These are phyloP conservation scores for Melanophora roralis DNA, from an alignment of 2,888 invertebrate species.

Conservation along the genomic window DNA sequence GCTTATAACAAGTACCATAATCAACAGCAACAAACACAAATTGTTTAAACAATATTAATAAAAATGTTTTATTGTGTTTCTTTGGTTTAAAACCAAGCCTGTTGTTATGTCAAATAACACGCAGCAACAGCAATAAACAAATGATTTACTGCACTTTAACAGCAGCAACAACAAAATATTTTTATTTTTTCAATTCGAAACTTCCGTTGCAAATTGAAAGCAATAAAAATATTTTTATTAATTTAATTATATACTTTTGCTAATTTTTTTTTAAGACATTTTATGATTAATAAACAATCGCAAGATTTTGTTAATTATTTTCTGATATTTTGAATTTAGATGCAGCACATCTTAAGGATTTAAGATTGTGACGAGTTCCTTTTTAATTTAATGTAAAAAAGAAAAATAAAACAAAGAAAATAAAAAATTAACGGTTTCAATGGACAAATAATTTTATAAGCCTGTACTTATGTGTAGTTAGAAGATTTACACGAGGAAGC, in stretches of 20 bases:
- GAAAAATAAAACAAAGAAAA: too few species aligned
- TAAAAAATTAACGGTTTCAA: too few species aligned
- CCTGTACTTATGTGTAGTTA: too few species aligned
- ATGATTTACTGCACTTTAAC: constrained; percentile 34
- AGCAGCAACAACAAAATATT: constrained; percentile 1
- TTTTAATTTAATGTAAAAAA: too few species aligned
- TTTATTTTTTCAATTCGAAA: constrained; percentile 7
- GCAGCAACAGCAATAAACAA: constrained; percentile 28
- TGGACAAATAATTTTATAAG: too few species aligned
- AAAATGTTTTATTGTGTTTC: too few species aligned
- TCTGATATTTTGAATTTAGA: not conserved
- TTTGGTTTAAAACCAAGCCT: constrained; percentile 35
- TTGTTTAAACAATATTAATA: constrained; percentile 43
- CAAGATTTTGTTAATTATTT: not conserved
- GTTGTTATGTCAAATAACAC: constrained; percentile 53
- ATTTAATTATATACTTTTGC: not conserved
- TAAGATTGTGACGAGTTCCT: too few species aligned
- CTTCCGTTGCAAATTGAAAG: constrained; percentile 14
- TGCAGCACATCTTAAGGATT: not conserved
- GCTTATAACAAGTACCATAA: constrained; percentile 4
- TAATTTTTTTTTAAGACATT: not conserved
- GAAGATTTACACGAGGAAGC: too few species aligned
- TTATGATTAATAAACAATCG: not conserved
- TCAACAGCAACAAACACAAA: constrained; percentile 13
- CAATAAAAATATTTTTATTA: not conserved